Evolutionary conservation across 2,888 invertebrate species (phyloP).

Genomic region (Asteroscopus sphinx): DNA sequence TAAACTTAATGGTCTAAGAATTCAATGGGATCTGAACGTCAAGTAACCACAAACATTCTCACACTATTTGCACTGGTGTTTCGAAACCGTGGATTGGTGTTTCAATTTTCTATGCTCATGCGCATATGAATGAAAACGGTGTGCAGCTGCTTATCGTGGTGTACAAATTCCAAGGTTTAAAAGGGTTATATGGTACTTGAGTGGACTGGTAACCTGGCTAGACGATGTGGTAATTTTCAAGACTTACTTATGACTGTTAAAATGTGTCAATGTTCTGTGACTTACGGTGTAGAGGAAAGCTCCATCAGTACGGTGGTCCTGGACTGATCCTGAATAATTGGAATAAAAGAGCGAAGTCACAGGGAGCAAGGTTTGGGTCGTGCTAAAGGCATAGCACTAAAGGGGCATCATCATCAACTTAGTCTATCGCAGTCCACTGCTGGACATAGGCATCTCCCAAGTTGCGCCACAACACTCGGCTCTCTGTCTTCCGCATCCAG

Average conservation of each 20-base stretch:
- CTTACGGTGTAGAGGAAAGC: no score
- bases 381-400: no score
- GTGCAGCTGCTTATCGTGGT: slow-evolving; percentile 28
- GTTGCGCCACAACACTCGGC: no score
- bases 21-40: slow-evolving; percentile 54
- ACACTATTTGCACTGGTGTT: slow-evolving; percentile 50
- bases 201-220: slow-evolving; percentile 36
- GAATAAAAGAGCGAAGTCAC: no score
- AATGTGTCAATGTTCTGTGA: slow-evolving; percentile 16
- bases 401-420: no score
- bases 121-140: slow-evolving; percentile 43
- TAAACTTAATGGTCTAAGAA: slow-evolving; percentile 64
- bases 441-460: no score
- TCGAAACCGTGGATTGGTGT: slow-evolving; percentile 28
- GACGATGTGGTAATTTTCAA: neutral
- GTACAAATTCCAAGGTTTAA: slow-evolving; percentile 20
- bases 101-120: slow-evolving; percentile 52
- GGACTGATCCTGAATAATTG: no score
- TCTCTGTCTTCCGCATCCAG: no score
- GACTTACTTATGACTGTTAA: slow-evolving; percentile 7
- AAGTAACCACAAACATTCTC: slow-evolving; percentile 47
- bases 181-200: slow-evolving; percentile 20
- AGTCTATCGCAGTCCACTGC: no score
- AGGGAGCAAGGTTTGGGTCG: no score
- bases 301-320: no score